A percentile compares a stretch with the other conserved stretches of the same genome.
Evolutionary conservation across 2,888 invertebrate genomes (phyloP).

Genomic region (Salpingus planirostris): DNA sequence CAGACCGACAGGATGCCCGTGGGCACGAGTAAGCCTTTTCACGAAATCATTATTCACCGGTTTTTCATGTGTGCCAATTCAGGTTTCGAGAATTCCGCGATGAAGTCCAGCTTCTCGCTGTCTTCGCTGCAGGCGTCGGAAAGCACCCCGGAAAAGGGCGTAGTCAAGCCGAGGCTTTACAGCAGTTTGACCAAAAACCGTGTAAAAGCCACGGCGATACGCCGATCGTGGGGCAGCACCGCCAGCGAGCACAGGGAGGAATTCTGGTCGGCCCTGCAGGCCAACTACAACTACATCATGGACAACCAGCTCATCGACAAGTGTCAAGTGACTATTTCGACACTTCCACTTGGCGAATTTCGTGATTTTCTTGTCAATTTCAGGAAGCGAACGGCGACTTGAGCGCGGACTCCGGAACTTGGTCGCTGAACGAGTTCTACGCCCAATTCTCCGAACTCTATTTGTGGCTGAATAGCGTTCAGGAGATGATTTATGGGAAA

Average conservation of each 20-base stretch:
- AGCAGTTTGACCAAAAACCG: conserved; percentile 75
- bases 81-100: conserved; percentile 60
- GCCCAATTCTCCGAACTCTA: conserved; percentile 73
- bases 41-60: neutral
- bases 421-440: conserved; percentile 69
- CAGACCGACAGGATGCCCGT: conserved; percentile 16
- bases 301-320: conserved; percentile 87
- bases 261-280: conserved; percentile 84
- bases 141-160: conserved; percentile 44
- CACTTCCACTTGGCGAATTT: neutral
- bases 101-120: conserved; percentile 74
- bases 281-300: conserved; percentile 92
- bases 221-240: conserved; percentile 68
- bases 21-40: conserved; percentile 21
- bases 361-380: conserved; percentile 13
- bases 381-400: conserved; percentile 73
- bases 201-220: conserved; percentile 45
- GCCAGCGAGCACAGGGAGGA: conserved; percentile 75
- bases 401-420: conserved; percentile 56
- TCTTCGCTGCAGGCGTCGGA: conserved; percentile 63
- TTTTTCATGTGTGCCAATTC: conserved; percentile 26
- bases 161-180: conserved; percentile 62
- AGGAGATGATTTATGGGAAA: conserved; percentile 67
- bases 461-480: conserved; percentile 71
- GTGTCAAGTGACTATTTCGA: conserved; percentile 51